Conservation (phyloP, 1,140 invertebrate genomes). For the Apis laboriosa region DNA sequence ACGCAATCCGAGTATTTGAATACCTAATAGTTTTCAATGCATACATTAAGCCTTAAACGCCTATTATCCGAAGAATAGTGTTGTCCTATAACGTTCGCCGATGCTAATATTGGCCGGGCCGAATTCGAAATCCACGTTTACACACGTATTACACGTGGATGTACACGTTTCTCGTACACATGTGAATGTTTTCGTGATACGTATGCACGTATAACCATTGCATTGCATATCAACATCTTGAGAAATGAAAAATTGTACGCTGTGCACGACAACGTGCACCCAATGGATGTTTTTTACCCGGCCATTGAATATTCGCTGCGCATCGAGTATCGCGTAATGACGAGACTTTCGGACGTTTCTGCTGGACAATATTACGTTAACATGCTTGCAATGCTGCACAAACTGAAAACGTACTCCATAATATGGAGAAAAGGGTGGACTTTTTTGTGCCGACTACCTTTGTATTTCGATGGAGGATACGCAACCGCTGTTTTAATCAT, state of each 20-base stretch:
- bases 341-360: constrained; percentile 7
- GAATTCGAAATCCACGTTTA: constrained; percentile 55
- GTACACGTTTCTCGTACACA: neutral
- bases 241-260: constrained; percentile 49
- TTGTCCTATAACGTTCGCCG: constrained; percentile 61
- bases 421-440: neutral
- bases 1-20: constrained; percentile 77
- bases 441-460: neutral
- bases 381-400: neutral
- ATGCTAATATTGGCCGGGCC: constrained; percentile 70
- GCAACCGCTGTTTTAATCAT: neutral
- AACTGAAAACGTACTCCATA: neutral
- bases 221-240: constrained; percentile 47
- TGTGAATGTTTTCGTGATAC: neutral
- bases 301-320: constrained; percentile 37
- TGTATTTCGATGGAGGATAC: neutral
- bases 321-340: constrained; percentile 37
- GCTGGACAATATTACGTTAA: constrained; percentile 27
- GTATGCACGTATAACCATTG: constrained; percentile 1
- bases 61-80: constrained; percentile 69
- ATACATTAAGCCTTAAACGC: constrained; percentile 75
- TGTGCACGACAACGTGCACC: constrained; percentile 12
- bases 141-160: neutral
- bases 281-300: constrained; percentile 39
- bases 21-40: constrained; percentile 78